phyloP scores from a whole-genome alignment of 2,888 invertebrate genomes.

The Mechanitis messenoides region DNA sequence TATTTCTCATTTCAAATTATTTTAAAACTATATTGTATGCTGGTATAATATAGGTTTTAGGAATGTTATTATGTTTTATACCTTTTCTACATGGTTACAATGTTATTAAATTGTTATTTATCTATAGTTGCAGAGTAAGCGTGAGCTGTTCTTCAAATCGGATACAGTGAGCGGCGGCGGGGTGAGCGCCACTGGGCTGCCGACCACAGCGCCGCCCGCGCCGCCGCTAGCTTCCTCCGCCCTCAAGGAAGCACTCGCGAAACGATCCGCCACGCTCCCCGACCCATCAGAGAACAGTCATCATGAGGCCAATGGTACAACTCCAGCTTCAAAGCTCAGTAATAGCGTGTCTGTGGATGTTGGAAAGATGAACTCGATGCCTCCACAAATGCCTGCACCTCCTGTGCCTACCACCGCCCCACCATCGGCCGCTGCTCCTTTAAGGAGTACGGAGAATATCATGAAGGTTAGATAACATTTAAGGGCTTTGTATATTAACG shows the following conservation, averaged over 20 bases:
- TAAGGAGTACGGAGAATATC: slow-evolving; percentile 68
- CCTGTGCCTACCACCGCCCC: slow-evolving; percentile 60
- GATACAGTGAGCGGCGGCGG: slow-evolving; percentile 76
- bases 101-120: slow-evolving; percentile 25
- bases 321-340: slow-evolving; percentile 53
- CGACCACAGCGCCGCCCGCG: slow-evolving; percentile 63
- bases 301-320: slow-evolving; percentile 68
- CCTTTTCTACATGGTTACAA: too few relatives aligned
- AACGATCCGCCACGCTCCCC: slow-evolving; percentile 66
- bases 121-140: slow-evolving; percentile 87
- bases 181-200: slow-evolving; percentile 60
- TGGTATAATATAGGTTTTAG: not conserved
- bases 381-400: slow-evolving; percentile 68
- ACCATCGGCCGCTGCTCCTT: slow-evolving; percentile 48
- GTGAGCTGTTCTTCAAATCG: slow-evolving; percentile 91
- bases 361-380: slow-evolving; percentile 61
- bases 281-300: slow-evolving; percentile 68
- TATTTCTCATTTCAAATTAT: slow-evolving; percentile 5
- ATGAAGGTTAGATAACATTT: slow-evolving; percentile 53
- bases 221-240: slow-evolving; percentile 66
- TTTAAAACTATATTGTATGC: not conserved
- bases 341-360: slow-evolving; percentile 63
- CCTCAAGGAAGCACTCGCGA: slow-evolving; percentile 70
- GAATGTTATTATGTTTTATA: not conserved
- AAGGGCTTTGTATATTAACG: not conserved